Base-by-base conservation (phyloP, 2,113 vertebrate genomes). In the Jacana jacana region DNA sequence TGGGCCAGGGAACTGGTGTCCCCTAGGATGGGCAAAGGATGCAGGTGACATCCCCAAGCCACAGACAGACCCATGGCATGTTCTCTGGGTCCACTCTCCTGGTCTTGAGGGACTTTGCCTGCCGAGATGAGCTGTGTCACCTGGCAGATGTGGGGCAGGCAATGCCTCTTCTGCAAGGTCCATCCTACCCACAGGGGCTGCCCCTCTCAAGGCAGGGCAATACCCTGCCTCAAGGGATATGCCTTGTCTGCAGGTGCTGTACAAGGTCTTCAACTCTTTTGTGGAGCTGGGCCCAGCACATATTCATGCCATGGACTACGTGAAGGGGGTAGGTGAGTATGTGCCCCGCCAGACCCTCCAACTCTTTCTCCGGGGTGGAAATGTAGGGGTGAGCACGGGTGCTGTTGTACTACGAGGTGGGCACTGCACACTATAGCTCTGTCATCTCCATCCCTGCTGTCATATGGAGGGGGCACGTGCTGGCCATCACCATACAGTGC, bases 181-280 rank as follows among this genome's bases (percentile, higher is more conserved):
- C 31, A 20, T 57, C 60, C 61, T 48, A 57, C 42, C 68, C 2
- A 0, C 46, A 17, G 27, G n/a, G 35, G 37, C 84, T 64, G n/a
- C 13, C 57, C 39, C 27, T 78, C 69, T 87, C 30, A 64, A 66
- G 58, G 71, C 58, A 88, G 55, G 77, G 20, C 20, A 27, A 19
- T 86, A 13, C 17, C 40, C 78, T 89, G 52, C 5, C 4, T 40
- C 54, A 89, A 86, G 73, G 72, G 37, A 66, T 54, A 86, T 90
- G 37, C 35, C 31, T 95, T 91, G 80, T 88, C 65, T 80, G 80
- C 90, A 98, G 99, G 99, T 99, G 84, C 91, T 99, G 51, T 99
- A 99, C 97, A 99, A 99, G 91, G 99, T 99, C 89, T 99, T 99
- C 96, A 99, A 99, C 88, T 99, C 99, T 69, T 99, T 99, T 80